phyloP scores from a whole-genome alignment of 2,888 invertebrate genomes.

The Teinopalpus imperialis region DNA sequence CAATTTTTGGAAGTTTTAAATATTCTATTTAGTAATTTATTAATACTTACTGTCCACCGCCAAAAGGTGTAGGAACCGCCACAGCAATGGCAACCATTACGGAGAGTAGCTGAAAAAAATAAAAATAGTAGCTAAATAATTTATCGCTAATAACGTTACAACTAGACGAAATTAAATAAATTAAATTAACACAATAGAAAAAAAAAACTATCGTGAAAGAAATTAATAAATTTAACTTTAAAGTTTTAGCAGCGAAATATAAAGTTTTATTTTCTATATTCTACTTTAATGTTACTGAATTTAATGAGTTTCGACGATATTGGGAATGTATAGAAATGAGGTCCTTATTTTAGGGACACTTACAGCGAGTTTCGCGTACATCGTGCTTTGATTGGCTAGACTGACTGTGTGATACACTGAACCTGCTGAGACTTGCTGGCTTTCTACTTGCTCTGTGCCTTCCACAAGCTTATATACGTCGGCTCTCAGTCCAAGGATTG shows the following conservation, averaged over 20 bases:
- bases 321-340: conserved; percentile 11
- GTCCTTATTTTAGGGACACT: conserved; percentile 39
- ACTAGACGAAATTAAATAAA: too few species aligned
- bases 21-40: too few species aligned
- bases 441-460: conserved; percentile 59
- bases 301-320: too few species aligned
- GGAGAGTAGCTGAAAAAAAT: conserved; percentile 62
- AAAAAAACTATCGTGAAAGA: too few species aligned
- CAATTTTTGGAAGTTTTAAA: too few species aligned
- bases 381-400: conserved; percentile 70
- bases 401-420: conserved; percentile 64
- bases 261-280: too few species aligned
- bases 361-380: conserved; percentile 79
- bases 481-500: conserved; percentile 56
- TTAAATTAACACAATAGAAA: too few species aligned
- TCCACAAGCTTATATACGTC: conserved; percentile 67
- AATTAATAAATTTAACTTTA: too few species aligned
- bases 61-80: conserved; percentile 66
- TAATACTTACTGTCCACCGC: conserved; percentile 67
- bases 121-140: too few species aligned
- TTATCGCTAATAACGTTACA: too few species aligned
- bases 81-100: conserved; percentile 56
- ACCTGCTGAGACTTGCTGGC: conserved; percentile 58
- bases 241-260: too few species aligned
- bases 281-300: too few species aligned